Evolutionary conservation across 2,113 vertebrate genomes (phyloP).

Genomic region (Sprattus sprattus): DNA sequence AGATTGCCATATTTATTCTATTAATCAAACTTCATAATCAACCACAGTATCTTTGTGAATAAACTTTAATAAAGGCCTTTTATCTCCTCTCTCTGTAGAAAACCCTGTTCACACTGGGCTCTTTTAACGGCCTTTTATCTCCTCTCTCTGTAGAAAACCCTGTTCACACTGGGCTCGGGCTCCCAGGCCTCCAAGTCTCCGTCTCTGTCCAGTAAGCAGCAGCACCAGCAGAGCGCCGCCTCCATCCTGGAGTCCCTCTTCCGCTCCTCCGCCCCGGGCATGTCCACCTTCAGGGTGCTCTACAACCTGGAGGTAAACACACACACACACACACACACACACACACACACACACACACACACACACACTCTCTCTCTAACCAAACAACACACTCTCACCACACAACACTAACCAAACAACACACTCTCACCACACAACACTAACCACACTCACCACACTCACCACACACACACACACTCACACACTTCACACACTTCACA

Average conservation of each 20-base stretch:
- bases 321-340: conserved; percentile 17
- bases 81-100: too few species aligned
- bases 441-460: too few species aligned
- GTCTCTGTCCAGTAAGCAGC: conserved; percentile 91
- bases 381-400: neutral
- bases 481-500: too few species aligned
- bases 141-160: conserved; percentile 78
- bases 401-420: neutral
- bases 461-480: conserved; percentile 10
- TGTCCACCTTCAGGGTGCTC: conserved; percentile 97
- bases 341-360: neutral
- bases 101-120: conserved; percentile 86
- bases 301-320: conserved; percentile 92
- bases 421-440: too few species aligned
- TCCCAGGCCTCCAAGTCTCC: conserved; percentile 93
- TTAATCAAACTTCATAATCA: neutral
- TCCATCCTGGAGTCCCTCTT: conserved; percentile 96
- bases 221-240: conserved; percentile 93
- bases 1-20: too few species aligned
- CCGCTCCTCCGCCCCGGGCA: conserved; percentile 93
- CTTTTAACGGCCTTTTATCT: conserved; percentile 8
- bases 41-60: neutral
- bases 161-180: conserved; percentile 82
- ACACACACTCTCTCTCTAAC: too few species aligned
- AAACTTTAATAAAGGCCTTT: too few species aligned